phyloP scores from a whole-genome alignment of 2,888 invertebrate species.

The Ophion slaviceki region DNA sequence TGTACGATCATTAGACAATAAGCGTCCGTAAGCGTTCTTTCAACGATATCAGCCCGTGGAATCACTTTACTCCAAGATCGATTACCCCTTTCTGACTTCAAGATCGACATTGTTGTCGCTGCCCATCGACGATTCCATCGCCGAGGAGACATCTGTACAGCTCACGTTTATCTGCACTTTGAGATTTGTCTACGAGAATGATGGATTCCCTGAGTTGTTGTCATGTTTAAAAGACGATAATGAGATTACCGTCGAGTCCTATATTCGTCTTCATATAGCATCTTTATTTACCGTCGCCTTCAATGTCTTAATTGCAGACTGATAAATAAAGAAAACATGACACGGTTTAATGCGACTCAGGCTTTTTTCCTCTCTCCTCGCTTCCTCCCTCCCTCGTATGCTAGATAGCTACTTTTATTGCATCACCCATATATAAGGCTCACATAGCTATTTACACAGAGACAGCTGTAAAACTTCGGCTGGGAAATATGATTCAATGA shows the following conservation, averaged over 20 bases:
- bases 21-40: too few species aligned
- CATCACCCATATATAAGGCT: constrained; percentile 36
- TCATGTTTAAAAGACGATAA: constrained; percentile 26
- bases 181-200: background rate
- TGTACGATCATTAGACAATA: too few species aligned
- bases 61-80: too few species aligned
- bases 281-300: background rate
- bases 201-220: constrained; percentile 6
- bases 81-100: background rate
- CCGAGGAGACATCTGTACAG: background rate
- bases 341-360: background rate
- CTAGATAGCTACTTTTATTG: constrained; percentile 14
- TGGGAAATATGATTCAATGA: constrained; percentile 58
- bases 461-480: constrained; percentile 47
- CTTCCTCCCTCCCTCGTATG: background rate
- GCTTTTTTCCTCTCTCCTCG: background rate
- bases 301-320: constrained; percentile 14
- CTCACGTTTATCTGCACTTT: background rate
- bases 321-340: constrained; percentile 26
- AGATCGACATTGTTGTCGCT: background rate
- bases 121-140: background rate
- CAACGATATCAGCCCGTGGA: too few species aligned
- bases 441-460: constrained; percentile 21
- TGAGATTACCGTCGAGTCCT: background rate
- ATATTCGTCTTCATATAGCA: constrained; percentile 18